Evolutionary conservation across 1,140 invertebrate species (phyloP), one percentile per base, ranked within the genome.

Genomic region (Forficula auricularia): DNA sequence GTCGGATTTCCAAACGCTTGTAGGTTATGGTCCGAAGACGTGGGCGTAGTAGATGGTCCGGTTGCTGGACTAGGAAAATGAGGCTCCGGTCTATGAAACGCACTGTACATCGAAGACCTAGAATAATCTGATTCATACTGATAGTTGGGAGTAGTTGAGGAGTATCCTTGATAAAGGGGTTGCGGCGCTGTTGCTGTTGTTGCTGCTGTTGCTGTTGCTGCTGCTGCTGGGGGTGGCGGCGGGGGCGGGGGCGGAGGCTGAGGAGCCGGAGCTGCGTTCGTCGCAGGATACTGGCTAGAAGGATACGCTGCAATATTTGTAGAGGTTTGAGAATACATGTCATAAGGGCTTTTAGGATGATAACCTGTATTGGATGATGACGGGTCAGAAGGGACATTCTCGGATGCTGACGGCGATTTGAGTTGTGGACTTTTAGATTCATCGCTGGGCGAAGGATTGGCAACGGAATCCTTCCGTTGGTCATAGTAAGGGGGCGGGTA

Each of bases 51-150:
- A 60, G 48, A 18, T 63, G 55, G 39, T 59, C 49, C 18, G 54
- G 60, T 3, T 32, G 18, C 12, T 56, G 60, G 42, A 8, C 54
- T 46, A 19, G 57, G 48, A 19, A 61, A 59, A 55, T 34, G 49
- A 19, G 49, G 44, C 19, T 51, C 50, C 10, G 62, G 61, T 40
- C 62, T 60, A 44, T 65, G 63, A 43, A 66, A 65, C 18, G 63
- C 62, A 34, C 61, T 58, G 37, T 66, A 66, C 62, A 66, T 63
- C 4, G 46, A 43, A 15, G 35, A 37, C 3, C 62, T 57, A 12
- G 62, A 60, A 39, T 65, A 66, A 40, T 65, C 63, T 3, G 62
- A 47, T 16, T 62, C 61, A 41, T 64, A 63, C 52, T 13, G 62
- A 60, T 35, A 27, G 55, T 57, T 34, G 57, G 57, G 22, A 61